Percentiles rank a stretch among this genome's conserved stretches.
phyloP scores from a whole-genome alignment of 2,888 invertebrate species.

The Caenorhabditis angaria region DNA sequence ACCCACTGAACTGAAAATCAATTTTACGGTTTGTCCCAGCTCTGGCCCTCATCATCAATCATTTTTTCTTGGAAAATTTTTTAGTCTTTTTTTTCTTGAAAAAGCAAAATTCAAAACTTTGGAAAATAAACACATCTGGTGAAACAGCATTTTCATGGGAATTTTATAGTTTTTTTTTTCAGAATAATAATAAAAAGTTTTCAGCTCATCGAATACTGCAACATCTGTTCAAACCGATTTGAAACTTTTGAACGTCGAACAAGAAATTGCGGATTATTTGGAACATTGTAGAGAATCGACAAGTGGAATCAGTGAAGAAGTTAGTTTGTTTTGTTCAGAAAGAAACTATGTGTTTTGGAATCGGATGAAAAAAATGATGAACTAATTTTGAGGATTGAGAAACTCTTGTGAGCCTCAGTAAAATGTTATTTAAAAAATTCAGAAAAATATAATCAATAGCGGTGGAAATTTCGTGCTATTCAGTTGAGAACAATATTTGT shows the following conservation, averaged over 20 bases:
- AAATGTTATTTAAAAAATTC: too few species aligned
- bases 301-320: slow-evolving; percentile 43
- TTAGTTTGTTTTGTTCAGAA: slow-evolving; percentile 12
- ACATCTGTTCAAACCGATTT: slow-evolving; percentile 56
- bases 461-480: too few species aligned
- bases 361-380: background rate
- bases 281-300: slow-evolving; percentile 41
- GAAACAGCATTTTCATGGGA: background rate
- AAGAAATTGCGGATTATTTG: slow-evolving; percentile 48
- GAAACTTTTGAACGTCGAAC: slow-evolving; percentile 51
- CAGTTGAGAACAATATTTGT: too few species aligned
- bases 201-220: slow-evolving; percentile 41
- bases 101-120: too few species aligned
- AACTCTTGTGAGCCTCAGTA: too few species aligned
- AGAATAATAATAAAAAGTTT: slow-evolving; percentile 12
- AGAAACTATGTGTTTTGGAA: background rate
- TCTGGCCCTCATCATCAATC: too few species aligned
- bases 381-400: background rate
- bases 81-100: too few species aligned
- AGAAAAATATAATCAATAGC: too few species aligned
- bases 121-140: too few species aligned
- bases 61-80: slow-evolving; percentile 9
- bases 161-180: background rate
- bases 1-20: too few species aligned
- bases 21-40: too few species aligned